Base-by-base conservation (phyloP, 1,140 invertebrate genomes). In the Wiebesia pumilae region DNA sequence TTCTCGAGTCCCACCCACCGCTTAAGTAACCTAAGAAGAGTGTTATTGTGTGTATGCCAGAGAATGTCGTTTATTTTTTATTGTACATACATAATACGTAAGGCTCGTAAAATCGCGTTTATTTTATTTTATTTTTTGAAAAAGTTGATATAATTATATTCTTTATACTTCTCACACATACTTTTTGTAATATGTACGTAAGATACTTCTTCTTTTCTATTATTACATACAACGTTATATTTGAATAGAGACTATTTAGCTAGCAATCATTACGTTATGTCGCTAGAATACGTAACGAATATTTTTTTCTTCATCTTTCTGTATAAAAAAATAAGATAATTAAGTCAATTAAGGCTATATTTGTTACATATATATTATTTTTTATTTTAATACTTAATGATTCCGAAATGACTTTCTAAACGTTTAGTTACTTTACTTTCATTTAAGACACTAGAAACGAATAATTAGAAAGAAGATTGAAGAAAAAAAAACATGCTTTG, bases 1-100 rank as follows among this genome's bases (percentile, higher is more conserved):
- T 86, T 81, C 82, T 84, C 82, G 78, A 81, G 82, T 84, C 86
- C 86, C 86, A 87, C 82, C 86, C 82, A 87, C 82, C 86, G 86
- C 77, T 87, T 87, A 81, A 87, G 54, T 78, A 71, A 87, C 77
- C 82, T 87, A 87, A 87, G 86, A 84, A 43, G 73, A 83, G 33
- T 84, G 65, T 81, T 81, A 65, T 81, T 65, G 65, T 69, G 82
- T 51, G 69, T 84, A 75, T 75, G 62, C 35, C 33, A 62, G 65
- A 71, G 35, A 51, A 69, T 83, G 75, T 58, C 27, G 27, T 86
- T 78, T 78, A 82, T 80, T 83, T 87, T 62, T n/a, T 78, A 80
- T 58, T 87, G 81, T 87, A 87, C 4, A 87, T 87, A 87, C 62
- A 47, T 87, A 79, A 87, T 40, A 35, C 69, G 82, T 81, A 87